Percentiles rank a stretch among this genome's conserved stretches.
These are phyloP conservation scores for Caenorhabditis sp. DNA, from an alignment of 2,888 invertebrate genomes.

Conservation along the genomic window DNA sequence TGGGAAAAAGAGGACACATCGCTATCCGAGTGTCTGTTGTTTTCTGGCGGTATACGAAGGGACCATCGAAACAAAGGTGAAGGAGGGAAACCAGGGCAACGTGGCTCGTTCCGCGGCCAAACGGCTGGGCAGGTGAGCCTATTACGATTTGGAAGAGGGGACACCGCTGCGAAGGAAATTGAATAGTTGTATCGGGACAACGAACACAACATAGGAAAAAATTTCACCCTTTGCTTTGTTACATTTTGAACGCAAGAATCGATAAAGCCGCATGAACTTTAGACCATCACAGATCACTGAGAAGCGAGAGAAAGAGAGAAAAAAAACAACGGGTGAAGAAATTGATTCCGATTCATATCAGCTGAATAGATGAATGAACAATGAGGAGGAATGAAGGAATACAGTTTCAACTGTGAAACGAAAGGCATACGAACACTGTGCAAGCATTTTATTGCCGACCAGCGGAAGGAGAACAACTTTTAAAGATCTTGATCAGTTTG, in stretches of 20 bases:
- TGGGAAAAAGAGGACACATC: neutral
- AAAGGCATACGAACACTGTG: neutral
- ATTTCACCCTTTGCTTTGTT: neutral
- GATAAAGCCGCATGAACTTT: neutral
- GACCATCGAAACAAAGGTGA: slow-evolving; percentile 52
- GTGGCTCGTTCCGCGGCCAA: neutral
- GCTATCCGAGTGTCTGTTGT: slow-evolving; percentile 32
- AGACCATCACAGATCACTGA: too few species aligned
- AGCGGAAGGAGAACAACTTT: neutral
- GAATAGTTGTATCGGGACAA: too few species aligned
- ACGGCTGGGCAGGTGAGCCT: slow-evolving; percentile 9
- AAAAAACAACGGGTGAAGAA: too few species aligned
- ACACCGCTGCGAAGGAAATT: neutral
- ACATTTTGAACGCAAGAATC: neutral
- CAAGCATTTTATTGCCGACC: neutral
- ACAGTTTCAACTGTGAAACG: too few species aligned
- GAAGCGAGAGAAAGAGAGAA: too few species aligned
- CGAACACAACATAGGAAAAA: neutral
- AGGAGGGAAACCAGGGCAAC: slow-evolving; percentile 13
- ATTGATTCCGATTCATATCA: too few species aligned
- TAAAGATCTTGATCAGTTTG: slow-evolving; percentile 19
- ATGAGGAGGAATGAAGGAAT: too few species aligned
- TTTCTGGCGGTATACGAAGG: slow-evolving; percentile 26
- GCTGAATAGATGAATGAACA: too few species aligned
- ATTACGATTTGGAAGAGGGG: neutral